These are phyloP conservation scores for Gryon sp. DNA, from an alignment of 1,140 invertebrate genomes.

Conservation along the genomic window DNA sequence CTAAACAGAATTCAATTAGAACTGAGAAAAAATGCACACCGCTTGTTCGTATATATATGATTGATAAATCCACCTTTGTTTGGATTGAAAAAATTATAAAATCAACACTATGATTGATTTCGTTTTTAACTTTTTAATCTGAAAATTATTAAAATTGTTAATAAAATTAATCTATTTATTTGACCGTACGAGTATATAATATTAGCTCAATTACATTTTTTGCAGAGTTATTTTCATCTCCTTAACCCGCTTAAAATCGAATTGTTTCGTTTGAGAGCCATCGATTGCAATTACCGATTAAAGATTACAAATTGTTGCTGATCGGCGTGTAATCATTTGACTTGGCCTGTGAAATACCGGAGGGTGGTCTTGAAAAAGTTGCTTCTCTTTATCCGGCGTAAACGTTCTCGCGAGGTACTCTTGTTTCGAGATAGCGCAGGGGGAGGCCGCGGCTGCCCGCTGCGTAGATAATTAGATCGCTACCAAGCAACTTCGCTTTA, in stretches of 20 bases:
- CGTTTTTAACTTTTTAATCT: too few species aligned
- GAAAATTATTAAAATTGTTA: background rate
- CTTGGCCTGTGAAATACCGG: constrained; percentile 58
- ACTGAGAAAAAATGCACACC: too few species aligned
- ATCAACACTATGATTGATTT: too few species aligned
- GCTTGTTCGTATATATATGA: too few species aligned
- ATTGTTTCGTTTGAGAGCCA: too few species aligned
- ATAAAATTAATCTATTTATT: background rate
- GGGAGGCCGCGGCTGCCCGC: constrained; percentile 70
- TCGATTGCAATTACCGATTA: constrained; percentile 52
- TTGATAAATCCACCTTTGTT: background rate
- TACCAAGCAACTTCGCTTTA: constrained; percentile 70
- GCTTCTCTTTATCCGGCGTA: constrained; percentile 41
- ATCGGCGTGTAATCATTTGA: constrained; percentile 55
- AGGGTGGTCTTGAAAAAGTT: constrained; percentile 53
- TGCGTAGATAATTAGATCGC: constrained; percentile 75
- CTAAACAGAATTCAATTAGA: too few species aligned
- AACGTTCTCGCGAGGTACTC: constrained; percentile 60
- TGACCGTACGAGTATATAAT: too few species aligned
- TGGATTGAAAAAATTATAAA: too few species aligned
- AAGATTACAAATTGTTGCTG: constrained; percentile 53
- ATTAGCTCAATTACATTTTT: too few species aligned
- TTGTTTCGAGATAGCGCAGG: constrained; percentile 63
- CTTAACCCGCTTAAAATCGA: too few species aligned
- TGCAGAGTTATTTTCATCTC: too few species aligned